Conservation (phyloP, 2,113 vertebrate genomes). For the Mastomys coucha region DNA sequence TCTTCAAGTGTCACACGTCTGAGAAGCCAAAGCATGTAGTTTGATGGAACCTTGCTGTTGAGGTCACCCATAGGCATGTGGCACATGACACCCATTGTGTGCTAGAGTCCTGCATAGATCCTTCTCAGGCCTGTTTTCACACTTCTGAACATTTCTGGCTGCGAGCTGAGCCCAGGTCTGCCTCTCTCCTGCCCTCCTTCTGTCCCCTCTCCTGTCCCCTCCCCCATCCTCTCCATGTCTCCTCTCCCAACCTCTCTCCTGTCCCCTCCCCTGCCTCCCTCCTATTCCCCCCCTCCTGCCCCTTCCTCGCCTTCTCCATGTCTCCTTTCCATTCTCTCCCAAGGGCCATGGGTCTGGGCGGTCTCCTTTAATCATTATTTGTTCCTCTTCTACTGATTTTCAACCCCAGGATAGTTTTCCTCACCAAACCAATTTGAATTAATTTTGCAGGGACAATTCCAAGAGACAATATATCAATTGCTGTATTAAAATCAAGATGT, state of each 20-base stretch:
- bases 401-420: slow-evolving; percentile 62
- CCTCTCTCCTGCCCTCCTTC: neutral
- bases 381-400: slow-evolving; percentile 69
- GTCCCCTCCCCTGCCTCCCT: rapidly evolving
- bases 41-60: neutral
- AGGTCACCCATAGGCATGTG: neutral
- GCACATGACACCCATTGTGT: too few relatives aligned
- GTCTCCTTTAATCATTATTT: slow-evolving; percentile 74
- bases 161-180: neutral
- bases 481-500: slow-evolving; percentile 79
- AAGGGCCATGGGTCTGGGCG: neutral
- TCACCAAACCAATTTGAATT: slow-evolving; percentile 74
- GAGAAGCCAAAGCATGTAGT: neutral
- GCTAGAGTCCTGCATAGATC: neutral
- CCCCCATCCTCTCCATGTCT: neutral
- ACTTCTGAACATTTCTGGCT: neutral
- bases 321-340: neutral
- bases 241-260: too few relatives aligned
- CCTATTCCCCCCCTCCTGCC: neutral
- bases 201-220: neutral
- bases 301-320: neutral
- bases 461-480: slow-evolving; percentile 76
- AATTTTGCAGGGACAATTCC: slow-evolving; percentile 77
- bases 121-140: too few relatives aligned
- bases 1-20: neutral